Evolutionary conservation across 2,113 vertebrate species (phyloP).

Genomic region (Desmodus rotundus): DNA sequence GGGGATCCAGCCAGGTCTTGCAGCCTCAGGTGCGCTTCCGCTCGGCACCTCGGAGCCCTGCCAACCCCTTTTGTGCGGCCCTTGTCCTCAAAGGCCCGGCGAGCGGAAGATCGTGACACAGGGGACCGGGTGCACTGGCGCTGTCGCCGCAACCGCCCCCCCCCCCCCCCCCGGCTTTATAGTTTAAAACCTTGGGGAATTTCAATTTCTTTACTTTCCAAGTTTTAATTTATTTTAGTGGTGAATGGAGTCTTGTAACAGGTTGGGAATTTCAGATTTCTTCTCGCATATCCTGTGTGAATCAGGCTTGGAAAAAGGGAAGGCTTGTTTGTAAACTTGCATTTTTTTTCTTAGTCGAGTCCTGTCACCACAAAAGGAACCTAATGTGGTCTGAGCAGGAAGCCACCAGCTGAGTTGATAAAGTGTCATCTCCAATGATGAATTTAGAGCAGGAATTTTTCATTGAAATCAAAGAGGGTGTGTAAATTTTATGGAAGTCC

Average conservation of each 20-base stretch:
- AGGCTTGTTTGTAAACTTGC: not conserved
- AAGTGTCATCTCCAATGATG: not conserved
- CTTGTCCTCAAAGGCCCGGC: not conserved
- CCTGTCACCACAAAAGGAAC: conserved; percentile 48
- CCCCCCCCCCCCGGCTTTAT: too few relatives aligned
- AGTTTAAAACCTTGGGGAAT: not conserved
- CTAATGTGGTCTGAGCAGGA: conserved; percentile 39
- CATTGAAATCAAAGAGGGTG: not conserved
- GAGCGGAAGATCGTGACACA: not conserved
- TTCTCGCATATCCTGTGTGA: not conserved
- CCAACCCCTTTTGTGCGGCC: conserved; percentile 27
- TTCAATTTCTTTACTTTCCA: not conserved
- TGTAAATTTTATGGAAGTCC: not conserved
- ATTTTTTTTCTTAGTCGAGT: not conserved
- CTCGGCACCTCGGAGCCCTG: not conserved
- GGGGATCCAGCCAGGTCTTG: not conserved
- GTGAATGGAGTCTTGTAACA: not conserved
- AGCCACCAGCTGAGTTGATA: conserved; percentile 21
- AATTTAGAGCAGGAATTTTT: not conserved
- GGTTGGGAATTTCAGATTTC: not conserved
- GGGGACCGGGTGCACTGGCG: not conserved
- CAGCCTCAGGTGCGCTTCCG: not conserved
- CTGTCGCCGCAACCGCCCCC: not conserved
- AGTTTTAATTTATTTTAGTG: not conserved
- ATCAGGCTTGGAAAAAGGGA: not conserved